Conservation (phyloP, 2,113 vertebrate genomes). For the Notarius quadriscutis region DNA sequence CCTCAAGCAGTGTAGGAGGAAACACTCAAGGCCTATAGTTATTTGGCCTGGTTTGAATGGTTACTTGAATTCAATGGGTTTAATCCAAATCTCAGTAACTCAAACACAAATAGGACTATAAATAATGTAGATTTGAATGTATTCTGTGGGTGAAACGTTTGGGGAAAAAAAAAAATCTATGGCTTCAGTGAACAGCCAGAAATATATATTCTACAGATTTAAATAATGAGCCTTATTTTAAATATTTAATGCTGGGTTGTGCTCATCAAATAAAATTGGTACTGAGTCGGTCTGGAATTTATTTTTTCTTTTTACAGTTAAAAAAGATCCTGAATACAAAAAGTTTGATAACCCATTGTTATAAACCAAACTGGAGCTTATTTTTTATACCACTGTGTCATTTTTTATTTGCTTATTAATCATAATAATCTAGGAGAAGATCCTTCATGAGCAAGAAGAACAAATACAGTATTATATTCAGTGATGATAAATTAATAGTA, state of each 20-base stretch:
- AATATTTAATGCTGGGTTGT: neutral
- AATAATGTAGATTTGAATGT: neutral
- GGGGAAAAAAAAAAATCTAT: neutral
- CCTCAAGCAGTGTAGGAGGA: too few relatives aligned
- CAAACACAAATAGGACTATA: neutral
- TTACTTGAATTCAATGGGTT: neutral
- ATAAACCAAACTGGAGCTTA: neutral
- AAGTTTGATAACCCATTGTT: neutral
- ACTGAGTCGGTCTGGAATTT: neutral
- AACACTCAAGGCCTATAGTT: neutral
- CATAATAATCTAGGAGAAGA: neutral
- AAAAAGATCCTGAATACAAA: neutral
- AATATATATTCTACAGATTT: neutral
- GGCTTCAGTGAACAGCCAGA: neutral
- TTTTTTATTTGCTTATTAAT: neutral
- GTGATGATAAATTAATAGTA: slow-evolving; percentile 3
- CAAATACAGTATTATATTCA: slow-evolving; percentile 13
- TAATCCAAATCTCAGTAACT: neutral
- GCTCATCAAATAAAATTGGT: neutral
- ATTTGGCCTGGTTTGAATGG: neutral
- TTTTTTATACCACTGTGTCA: neutral
- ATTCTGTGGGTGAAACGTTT: neutral
- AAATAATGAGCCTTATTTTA: neutral
- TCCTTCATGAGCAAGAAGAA: neutral
- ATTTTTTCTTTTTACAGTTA: neutral